Conservation (phyloP, 2,113 vertebrate species). For the Plestiodon gilberti region DNA sequence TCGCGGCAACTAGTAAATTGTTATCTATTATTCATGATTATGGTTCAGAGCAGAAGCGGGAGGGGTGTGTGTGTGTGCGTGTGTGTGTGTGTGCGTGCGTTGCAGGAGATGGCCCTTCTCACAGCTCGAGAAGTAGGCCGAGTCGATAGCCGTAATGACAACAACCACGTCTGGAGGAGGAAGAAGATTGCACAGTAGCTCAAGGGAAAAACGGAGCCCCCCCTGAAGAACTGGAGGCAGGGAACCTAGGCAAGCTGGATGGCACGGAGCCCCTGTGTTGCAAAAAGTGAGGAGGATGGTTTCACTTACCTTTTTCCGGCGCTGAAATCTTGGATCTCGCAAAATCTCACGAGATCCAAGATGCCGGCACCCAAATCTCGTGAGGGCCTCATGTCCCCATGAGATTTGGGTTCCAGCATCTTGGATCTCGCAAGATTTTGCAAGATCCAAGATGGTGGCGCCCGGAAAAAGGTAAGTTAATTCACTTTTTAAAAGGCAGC, state of each 20-base stretch:
- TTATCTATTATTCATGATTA: conserved; percentile 39
- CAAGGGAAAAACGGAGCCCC: neutral
- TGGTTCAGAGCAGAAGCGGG: conserved; percentile 19
- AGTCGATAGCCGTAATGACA: conserved; percentile 9
- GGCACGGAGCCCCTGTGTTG: no score
- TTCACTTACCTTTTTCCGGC: no score
- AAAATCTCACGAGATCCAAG: no score
- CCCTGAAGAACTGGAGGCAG: neutral
- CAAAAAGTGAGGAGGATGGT: no score
- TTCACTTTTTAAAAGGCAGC: no score
- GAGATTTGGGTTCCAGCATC: no score
- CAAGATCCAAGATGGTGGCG: no score
- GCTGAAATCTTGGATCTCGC: no score
- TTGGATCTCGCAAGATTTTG: no score
- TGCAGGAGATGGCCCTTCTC: conserved; percentile 13
- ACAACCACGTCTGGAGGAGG: neutral
- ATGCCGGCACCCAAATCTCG: no score
- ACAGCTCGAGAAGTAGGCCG: conserved; percentile 7
- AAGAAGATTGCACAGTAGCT: neutral
- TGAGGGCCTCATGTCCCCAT: no score
- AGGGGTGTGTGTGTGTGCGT: neutral
- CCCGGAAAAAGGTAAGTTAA: no score
- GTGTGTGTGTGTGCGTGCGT: neutral
- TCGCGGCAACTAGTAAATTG: conserved; percentile 3
- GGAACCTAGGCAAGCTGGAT: neutral